A percentile compares a stretch with the other conserved stretches of the same genome.
These are phyloP conservation scores for Scophthalmus maximus DNA, from an alignment of 2,113 vertebrate species.

Conservation along the genomic window DNA sequence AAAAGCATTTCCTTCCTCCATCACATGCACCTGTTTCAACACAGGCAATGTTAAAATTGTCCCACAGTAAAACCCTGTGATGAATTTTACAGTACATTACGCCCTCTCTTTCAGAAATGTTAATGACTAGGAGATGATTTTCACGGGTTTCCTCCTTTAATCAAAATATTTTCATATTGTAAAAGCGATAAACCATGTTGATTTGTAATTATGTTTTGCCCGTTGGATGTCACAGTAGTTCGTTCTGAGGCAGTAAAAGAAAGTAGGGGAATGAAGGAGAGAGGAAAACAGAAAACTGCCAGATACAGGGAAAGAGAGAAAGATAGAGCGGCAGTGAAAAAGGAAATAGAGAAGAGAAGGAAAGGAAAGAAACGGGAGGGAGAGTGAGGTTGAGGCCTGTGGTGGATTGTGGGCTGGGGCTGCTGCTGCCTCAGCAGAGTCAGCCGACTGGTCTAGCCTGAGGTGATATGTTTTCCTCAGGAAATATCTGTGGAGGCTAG, in stretches of 20 bases:
- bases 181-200: slow-evolving; percentile 40
- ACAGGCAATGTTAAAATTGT: background rate
- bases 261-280: background rate
- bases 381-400: slow-evolving; percentile 68
- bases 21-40: slow-evolving; percentile 37
- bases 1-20: background rate
- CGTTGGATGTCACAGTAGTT: slow-evolving; percentile 2
- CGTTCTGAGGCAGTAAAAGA: slow-evolving; percentile 5
- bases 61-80: background rate
- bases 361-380: slow-evolving; percentile 53
- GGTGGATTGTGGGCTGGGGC: slow-evolving; percentile 77
- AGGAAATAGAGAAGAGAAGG: slow-evolving; percentile 14
- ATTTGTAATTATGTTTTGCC: slow-evolving; percentile 49
- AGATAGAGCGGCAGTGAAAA: slow-evolving; percentile 29
- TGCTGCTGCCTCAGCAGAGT: slow-evolving; percentile 80
- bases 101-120: slow-evolving; percentile 12
- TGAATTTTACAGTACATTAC: slow-evolving; percentile 12
- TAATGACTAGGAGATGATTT: slow-evolving; percentile 26
- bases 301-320: slow-evolving; percentile 15
- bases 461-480: slow-evolving; percentile 83
- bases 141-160: slow-evolving; percentile 7
- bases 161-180: slow-evolving; percentile 53
- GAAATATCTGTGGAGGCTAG: slow-evolving; percentile 83
- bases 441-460: slow-evolving; percentile 69
- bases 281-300: background rate